These are phyloP conservation scores for Erebia aethiops DNA, from an alignment of 2,888 invertebrate genomes.

Conservation along the genomic window DNA sequence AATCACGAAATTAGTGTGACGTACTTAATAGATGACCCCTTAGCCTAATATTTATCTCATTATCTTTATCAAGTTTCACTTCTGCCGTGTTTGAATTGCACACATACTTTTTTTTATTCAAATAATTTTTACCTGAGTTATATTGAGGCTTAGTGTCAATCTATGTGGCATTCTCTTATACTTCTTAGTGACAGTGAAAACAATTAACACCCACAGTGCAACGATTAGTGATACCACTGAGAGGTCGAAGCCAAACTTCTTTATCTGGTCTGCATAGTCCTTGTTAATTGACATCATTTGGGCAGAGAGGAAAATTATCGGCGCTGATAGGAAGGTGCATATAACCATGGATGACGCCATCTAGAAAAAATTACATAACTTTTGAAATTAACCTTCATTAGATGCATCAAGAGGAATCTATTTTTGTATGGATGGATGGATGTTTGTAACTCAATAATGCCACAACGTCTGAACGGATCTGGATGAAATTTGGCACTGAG, in stretches of 20 bases:
- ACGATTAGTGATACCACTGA: constrained; percentile 91
- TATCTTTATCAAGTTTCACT: too few species aligned
- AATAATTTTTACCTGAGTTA: background rate
- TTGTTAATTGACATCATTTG: constrained; percentile 93
- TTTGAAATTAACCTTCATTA: constrained; percentile 30
- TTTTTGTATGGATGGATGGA: too few species aligned
- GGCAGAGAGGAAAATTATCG: constrained; percentile 97
- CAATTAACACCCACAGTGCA: constrained; percentile 89
- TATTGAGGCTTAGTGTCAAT: background rate
- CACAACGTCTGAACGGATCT: too few species aligned
- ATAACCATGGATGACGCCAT: constrained; percentile 97
- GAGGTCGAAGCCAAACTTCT: constrained; percentile 87
- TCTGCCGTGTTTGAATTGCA: too few species aligned
- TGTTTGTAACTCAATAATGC: too few species aligned
- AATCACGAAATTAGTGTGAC: too few species aligned
- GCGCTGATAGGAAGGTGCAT: constrained; percentile 96
- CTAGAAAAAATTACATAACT: constrained; percentile 63
- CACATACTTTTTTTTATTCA: too few species aligned
- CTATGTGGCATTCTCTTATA: constrained; percentile 91
- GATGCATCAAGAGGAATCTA: too few species aligned
- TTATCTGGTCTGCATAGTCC: constrained; percentile 90
- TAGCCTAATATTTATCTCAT: too few species aligned
- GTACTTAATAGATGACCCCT: too few species aligned
- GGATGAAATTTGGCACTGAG: too few species aligned
- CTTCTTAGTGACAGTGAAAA: constrained; percentile 89